Percentiles rank a stretch among this genome's conserved stretches.
phyloP scores from a whole-genome alignment of 2,797 vertebrate genomes.

The Esox lucius region DNA sequence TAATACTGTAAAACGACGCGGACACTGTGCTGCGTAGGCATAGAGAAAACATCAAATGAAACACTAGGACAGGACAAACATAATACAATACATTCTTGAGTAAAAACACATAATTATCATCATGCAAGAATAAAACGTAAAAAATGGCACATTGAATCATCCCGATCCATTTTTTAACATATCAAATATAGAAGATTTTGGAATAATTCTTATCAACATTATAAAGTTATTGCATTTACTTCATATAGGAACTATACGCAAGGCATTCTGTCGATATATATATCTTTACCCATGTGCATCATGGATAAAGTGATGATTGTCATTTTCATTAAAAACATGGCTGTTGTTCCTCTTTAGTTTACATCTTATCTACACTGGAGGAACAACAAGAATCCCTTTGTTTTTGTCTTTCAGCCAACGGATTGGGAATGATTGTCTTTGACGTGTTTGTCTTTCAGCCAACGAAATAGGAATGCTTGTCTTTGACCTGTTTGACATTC shows the following conservation, averaged over 20 bases:
- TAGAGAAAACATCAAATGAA: slow-evolving; percentile 39
- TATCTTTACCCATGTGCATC: slow-evolving; percentile 31
- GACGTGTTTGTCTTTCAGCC: neutral
- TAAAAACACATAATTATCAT: slow-evolving; percentile 77
- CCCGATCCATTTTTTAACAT: slow-evolving; percentile 49
- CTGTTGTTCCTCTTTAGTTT: slow-evolving; percentile 56
- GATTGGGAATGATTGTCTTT: slow-evolving; percentile 27
- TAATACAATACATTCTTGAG: slow-evolving; percentile 68
- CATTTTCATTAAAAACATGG: slow-evolving; percentile 65
- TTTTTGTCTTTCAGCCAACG: slow-evolving; percentile 32
- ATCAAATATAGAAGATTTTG: slow-evolving; percentile 61
- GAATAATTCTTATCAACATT: slow-evolving; percentile 64
- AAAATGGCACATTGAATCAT: slow-evolving; percentile 75
- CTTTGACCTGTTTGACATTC: neutral
- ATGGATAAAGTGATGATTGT: slow-evolving; percentile 69
- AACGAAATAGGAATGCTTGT: slow-evolving; percentile 14
- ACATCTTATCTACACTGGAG: slow-evolving; percentile 55
- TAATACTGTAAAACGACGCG: slow-evolving; percentile 83
- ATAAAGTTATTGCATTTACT: slow-evolving; percentile 74
- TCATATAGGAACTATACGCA: slow-evolving; percentile 69
- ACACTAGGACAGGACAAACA: slow-evolving; percentile 61
- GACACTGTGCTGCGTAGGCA: slow-evolving; percentile 72
- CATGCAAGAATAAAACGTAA: slow-evolving; percentile 82
- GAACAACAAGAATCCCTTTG: slow-evolving; percentile 51
- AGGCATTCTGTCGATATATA: slow-evolving; percentile 59